A percentile compares a stretch with the other conserved stretches of the same genome.
These are phyloP conservation scores for Dermochelys coriacea DNA, from an alignment of 2,797 vertebrate genomes.

Conservation along the genomic window DNA sequence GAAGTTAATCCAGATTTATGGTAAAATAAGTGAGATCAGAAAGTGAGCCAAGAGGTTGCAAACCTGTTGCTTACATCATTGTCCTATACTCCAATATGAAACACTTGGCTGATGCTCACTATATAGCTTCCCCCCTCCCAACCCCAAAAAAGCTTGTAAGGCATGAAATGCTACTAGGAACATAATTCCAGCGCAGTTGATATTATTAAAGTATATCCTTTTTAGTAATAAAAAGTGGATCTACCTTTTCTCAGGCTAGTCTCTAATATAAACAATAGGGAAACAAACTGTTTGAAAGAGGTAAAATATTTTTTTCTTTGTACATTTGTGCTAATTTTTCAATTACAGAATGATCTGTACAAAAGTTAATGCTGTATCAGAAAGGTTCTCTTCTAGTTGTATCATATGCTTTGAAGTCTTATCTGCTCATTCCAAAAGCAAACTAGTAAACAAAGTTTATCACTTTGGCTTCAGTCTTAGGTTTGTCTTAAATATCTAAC, in stretches of 20 bases:
- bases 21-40: conserved; percentile 16
- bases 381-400: fast-evolving
- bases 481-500: neutral
- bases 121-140: neutral
- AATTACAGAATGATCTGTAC: neutral
- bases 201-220: neutral
- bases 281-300: neutral
- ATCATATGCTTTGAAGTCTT: neutral
- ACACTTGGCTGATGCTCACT: neutral
- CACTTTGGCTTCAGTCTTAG: neutral
- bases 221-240: neutral
- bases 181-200: neutral
- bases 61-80: conserved; percentile 16
- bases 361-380: neutral
- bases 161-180: fast-evolving
- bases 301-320: too few species aligned
- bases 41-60: neutral
- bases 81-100: neutral
- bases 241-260: neutral
- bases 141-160: neutral
- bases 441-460: neutral
- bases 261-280: neutral
- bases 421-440: neutral
- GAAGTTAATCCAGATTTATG: neutral
- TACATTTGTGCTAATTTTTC: neutral